These are phyloP conservation scores for Enteromius anoplus DNA, from an alignment of 2,797 vertebrate genomes.

Conservation along the genomic window DNA sequence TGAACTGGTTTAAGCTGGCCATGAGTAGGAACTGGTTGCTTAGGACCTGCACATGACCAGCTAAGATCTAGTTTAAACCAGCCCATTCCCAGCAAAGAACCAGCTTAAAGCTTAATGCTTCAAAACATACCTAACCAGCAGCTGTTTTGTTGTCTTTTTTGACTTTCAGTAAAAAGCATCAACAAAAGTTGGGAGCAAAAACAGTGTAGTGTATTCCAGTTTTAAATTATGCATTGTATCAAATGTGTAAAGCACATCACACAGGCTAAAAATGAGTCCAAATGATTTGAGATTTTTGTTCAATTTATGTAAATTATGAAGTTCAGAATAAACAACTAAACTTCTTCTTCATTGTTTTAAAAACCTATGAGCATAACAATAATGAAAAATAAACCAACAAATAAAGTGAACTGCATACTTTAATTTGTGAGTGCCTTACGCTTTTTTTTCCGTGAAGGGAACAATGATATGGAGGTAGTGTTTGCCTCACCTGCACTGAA, in stretches of 20 bases:
- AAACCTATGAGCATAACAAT: neutral
- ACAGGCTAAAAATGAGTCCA: neutral
- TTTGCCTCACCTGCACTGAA: conserved; percentile 37
- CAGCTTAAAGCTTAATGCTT: too few relatives aligned
- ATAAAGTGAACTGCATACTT: conserved; percentile 12
- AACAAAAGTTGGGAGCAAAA: neutral
- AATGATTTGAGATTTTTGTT: neutral
- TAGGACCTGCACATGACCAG: too few relatives aligned
- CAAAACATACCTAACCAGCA: too few relatives aligned
- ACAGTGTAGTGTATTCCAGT: neutral
- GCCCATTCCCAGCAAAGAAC: too few relatives aligned
- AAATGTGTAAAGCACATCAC: neutral
- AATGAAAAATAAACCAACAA: conserved; percentile 26
- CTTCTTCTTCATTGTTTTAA: neutral
- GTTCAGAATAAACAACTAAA: neutral
- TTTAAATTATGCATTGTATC: neutral
- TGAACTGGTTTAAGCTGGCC: too few relatives aligned
- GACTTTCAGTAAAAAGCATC: neutral
- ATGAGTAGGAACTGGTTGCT: too few relatives aligned
- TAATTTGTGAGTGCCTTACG: neutral
- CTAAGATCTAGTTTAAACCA: too few relatives aligned
- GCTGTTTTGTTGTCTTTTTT: too few relatives aligned
- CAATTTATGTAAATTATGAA: too few relatives aligned
- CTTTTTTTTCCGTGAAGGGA: conserved; percentile 15
- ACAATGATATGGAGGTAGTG: conserved; percentile 30